phyloP scores from a whole-genome alignment of 2,888 invertebrate species.

The Chrysodeixis includens region DNA sequence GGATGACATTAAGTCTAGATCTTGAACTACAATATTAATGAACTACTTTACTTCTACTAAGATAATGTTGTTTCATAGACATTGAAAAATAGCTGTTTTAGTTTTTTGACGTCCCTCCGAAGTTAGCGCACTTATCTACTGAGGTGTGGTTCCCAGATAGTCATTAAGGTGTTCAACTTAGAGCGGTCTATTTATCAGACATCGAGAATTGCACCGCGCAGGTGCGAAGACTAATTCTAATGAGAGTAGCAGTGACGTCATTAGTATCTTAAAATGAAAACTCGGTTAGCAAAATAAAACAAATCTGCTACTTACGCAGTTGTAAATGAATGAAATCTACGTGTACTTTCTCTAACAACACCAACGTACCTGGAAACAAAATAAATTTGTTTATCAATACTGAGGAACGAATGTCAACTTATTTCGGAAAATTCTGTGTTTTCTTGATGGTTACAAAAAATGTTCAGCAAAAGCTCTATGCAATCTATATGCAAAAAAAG shows the following conservation, averaged over 20 bases:
- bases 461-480: slow-evolving; percentile 5
- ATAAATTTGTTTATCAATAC: slow-evolving; percentile 50
- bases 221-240: slow-evolving; percentile 13
- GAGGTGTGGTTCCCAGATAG: slow-evolving; percentile 39
- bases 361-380: slow-evolving; percentile 84
- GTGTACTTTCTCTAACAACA: slow-evolving; percentile 81
- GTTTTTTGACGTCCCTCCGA: slow-evolving; percentile 69
- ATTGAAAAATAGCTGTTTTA: slow-evolving; percentile 66
- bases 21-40: slow-evolving; percentile 66
- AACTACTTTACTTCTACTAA: slow-evolving; percentile 57
- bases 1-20: slow-evolving; percentile 65
- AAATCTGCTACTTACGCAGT: slow-evolving; percentile 83
- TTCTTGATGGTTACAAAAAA: slow-evolving; percentile 11
- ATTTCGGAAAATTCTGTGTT: not conserved
- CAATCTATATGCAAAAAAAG: slow-evolving; percentile 40
- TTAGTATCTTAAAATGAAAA: slow-evolving; percentile 44
- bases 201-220: slow-evolving; percentile 19
- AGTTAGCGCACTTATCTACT: slow-evolving; percentile 56
- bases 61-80: slow-evolving; percentile 46
- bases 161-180: slow-evolving; percentile 40
- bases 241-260: slow-evolving; percentile 23
- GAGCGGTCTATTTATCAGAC: slow-evolving; percentile 32
- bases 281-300: slow-evolving; percentile 68
- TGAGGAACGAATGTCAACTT: slow-evolving; percentile 26
- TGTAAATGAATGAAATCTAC: slow-evolving; percentile 76